Conservation (phyloP, 2,888 invertebrate genomes). For the Heliconius ismenius region DNA sequence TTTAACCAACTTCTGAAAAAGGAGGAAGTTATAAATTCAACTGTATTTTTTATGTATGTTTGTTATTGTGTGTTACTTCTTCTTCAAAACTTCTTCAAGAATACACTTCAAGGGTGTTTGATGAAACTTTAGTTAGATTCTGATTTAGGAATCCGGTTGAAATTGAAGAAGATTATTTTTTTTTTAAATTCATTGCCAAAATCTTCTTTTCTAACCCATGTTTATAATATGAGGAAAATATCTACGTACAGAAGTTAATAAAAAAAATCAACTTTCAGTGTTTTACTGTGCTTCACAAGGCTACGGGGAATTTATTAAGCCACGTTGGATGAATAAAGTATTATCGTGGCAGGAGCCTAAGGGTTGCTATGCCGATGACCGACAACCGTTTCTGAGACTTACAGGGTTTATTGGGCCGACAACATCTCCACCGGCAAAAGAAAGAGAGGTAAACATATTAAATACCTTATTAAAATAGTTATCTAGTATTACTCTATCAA, state of each 20-base stretch:
- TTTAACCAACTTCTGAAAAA: no score
- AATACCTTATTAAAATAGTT: background rate
- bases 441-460: conserved; percentile 61
- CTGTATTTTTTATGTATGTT: no score
- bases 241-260: background rate
- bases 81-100: no score
- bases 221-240: no score
- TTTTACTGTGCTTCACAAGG: conserved; percentile 72
- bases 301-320: conserved; percentile 77
- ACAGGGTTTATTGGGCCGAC: conserved; percentile 68
- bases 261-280: conserved; percentile 61
- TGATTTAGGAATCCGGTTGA: no score
- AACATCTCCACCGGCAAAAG: conserved; percentile 55
- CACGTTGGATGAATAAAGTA: conserved; percentile 77
- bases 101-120: no score
- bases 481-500: background rate
- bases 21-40: no score
- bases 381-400: conserved; percentile 68
- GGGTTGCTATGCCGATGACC: conserved; percentile 73
- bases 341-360: conserved; percentile 75
- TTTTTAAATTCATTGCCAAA: no score
- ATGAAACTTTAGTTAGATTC: no score
- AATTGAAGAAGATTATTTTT: no score
- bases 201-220: no score
- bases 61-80: no score